Conservation (phyloP, 2,113 vertebrate genomes). For the Cathartes aura region DNA sequence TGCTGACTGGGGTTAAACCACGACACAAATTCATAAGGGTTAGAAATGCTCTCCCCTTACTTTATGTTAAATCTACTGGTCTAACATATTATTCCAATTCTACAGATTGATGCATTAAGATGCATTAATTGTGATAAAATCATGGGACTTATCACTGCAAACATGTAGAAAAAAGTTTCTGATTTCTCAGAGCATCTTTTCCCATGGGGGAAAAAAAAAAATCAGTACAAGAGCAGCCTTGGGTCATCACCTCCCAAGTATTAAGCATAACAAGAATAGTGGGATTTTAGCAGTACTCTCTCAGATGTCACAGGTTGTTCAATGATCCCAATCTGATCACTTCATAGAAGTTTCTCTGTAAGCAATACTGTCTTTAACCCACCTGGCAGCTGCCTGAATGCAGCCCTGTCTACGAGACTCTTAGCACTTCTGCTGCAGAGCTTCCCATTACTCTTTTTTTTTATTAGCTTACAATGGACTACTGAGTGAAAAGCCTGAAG, state of each 20-base stretch:
- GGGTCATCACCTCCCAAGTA: not conserved
- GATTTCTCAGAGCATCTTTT: not conserved
- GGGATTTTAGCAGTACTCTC: not conserved
- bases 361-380: not conserved
- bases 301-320: not conserved
- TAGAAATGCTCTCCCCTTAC: not conserved
- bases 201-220: not conserved
- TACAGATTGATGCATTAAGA: not conserved
- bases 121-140: not conserved
- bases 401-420: not conserved
- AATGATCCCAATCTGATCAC: not conserved
- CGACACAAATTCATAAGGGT: not conserved
- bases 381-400: not conserved
- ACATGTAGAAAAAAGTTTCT: not conserved
- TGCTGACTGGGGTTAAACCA: too few relatives aligned
- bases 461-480: not conserved
- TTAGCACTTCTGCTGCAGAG: not conserved
- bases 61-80: not conserved
- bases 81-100: not conserved
- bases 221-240: fast-evolving
- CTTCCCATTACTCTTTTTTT: not conserved
- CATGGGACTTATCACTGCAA: not conserved
- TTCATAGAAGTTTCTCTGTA: not conserved
- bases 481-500: not conserved
- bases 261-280: not conserved